Base-by-base conservation (phyloP, 2,797 vertebrate species). In the Sebastes diaconus region DNA sequence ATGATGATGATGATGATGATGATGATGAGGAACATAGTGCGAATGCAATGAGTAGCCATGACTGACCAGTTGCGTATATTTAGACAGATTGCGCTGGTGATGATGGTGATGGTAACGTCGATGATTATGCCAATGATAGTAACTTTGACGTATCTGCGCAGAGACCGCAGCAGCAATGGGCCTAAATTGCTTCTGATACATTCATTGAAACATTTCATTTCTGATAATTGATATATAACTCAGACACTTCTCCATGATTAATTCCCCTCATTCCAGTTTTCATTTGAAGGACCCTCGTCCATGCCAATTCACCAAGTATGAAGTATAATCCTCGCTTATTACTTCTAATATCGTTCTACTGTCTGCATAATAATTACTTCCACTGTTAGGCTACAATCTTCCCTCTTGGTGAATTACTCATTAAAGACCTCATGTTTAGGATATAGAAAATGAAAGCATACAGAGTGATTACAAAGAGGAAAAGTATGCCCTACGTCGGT, bases 271-370 rank as follows among this genome's bases (percentile, higher is more conserved):
- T 86, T 84, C 54, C 77, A 73, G 46, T 34, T 80, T 84, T 84
- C 36, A 80, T 82, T 79, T 83, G 66, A 83, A 77, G 68, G 70
- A 59, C 70, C 58, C 72, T 79, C 27, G 12, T 68, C 61, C 79
- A 68, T 80, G 73, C 75, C 67, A 81, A 75, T 84, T 88, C 65
- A 66, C 83, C 77, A 81, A 82, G 80, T 89, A 81, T 85, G 70
- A 81, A 87, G 80, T 72, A 73, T 87, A 87, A 90, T 88, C 64
- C 72, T 81, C 5, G 14, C 79, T 81, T 88, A 90, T 90, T 88
- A 75, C 68, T 73, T 85, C 63, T 84, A 88, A 87, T 84, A 74
- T 74, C 46, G 1, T 69, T 83, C 55, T 71, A 42, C 73, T 77
- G 70, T 79, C 79, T 87, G 81, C 81, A 81, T 86, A 75, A 75